Conservation (phyloP, 2,888 invertebrate species). For the Papilio protenor region DNA sequence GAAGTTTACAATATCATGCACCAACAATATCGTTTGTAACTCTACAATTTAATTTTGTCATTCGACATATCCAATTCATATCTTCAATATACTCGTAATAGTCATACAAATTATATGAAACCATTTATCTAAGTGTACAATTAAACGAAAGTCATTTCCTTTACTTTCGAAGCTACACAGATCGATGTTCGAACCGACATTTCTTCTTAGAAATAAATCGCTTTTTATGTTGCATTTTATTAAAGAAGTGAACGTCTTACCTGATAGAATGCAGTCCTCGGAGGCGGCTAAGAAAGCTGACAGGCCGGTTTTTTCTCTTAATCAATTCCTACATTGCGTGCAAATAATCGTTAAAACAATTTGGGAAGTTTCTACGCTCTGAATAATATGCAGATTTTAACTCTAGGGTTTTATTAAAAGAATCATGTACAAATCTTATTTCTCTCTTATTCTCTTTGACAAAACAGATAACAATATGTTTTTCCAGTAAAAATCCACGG, state of each 20-base stretch:
- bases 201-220: slow-evolving; percentile 31
- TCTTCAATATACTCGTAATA: background rate
- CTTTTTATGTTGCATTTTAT: slow-evolving; percentile 30
- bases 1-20: slow-evolving; percentile 1
- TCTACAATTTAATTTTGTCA: background rate
- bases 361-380: slow-evolving; percentile 5
- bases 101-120: background rate
- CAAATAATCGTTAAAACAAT: slow-evolving; percentile 28
- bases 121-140: background rate
- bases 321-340: slow-evolving; percentile 23
- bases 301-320: slow-evolving; percentile 3
- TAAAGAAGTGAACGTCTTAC: slow-evolving; percentile 23
- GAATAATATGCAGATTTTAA: background rate
- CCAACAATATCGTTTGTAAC: background rate
- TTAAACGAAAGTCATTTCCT: slow-evolving; percentile 22
- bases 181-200: slow-evolving; percentile 15
- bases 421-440: background rate
- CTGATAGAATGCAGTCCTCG: slow-evolving; percentile 34
- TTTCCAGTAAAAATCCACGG: background rate
- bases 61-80: background rate
- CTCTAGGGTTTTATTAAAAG: background rate
- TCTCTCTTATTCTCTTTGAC: background rate
- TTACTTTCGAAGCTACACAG: background rate
- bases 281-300: slow-evolving; percentile 26
- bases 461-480: background rate